Evolutionary conservation across 2,888 invertebrate species (phyloP), one percentile per base, ranked within the genome.

Genomic region (Scaptomyza flava): DNA sequence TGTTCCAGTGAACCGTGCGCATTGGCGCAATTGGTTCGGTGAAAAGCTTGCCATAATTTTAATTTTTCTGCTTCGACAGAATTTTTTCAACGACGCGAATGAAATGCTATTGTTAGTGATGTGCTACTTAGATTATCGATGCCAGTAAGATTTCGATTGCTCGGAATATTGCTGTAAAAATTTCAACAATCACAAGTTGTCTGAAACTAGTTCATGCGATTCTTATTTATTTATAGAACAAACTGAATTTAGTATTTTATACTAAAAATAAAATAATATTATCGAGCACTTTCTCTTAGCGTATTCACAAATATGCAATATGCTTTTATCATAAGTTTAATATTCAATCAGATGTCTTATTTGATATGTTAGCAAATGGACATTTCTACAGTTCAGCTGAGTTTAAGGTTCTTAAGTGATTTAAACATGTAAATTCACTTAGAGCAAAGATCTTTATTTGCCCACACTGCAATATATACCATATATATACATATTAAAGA

Each of bases 11-110:
- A 77, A 71, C 7, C 84, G 80, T 8, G 71, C 52, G 38, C 85
- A 82, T 52, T 87, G 86, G 3, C 84, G 87, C 76, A 80, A 36
- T 68, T 85, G 82, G 38, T 87, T 85, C 5, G 84, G 84, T 34
- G 84, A 85, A 63, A 87, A 85, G 52, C 70, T 85, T 12, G 80
- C 27, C 87, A 85, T 85, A 52, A 58, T 42, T 52, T 11, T 4
- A 27, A 17, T 14, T 31, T 27, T 14, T 43, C 50, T 8, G 2
- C 7, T 8, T 8, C 12, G 6, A 46, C 53, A 30, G n/a, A 63
- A 50, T 59, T 73, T 73, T 17, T 60, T 65, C 30, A 20, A 38
- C 68, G 42, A 65, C 56, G 48, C 41, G 42, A 57, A 57, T 56
- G 61, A 58, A 56, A 31, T 45, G 61, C 51, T 45, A 27, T 41